phyloP scores from a whole-genome alignment of 2,113 vertebrate species.

The Columba janthina region DNA sequence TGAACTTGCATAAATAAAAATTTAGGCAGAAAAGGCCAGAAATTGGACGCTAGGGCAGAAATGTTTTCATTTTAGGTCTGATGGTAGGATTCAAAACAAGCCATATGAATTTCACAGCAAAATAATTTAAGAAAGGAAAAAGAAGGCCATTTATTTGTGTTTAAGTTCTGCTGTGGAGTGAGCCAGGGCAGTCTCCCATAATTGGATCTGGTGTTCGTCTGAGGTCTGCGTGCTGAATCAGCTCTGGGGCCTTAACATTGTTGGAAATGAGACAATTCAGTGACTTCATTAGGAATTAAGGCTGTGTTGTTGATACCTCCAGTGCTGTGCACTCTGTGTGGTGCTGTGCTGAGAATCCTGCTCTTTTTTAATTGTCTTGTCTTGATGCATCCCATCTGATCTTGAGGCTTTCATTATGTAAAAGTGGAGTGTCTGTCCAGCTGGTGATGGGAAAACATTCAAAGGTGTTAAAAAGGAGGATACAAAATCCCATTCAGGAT shows the following conservation, averaged over 20 bases:
- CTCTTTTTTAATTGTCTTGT: neutral
- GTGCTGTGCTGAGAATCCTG: neutral
- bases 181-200: neutral
- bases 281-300: neutral
- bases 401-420: neutral
- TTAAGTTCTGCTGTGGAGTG: neutral
- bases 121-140: neutral
- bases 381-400: neutral
- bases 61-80: neutral
- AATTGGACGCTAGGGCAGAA: neutral
- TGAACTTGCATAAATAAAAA: neutral
- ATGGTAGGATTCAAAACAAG: neutral
- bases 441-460: neutral
- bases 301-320: neutral
- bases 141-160: neutral
- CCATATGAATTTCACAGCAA: neutral
- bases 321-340: rapidly evolving
- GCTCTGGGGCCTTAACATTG: neutral
- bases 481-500: neutral
- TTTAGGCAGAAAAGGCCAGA: neutral
- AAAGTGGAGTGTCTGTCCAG: neutral
- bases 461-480: neutral
- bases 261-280: neutral
- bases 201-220: neutral
- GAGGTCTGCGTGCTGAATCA: neutral